Percentiles rank a stretch among this genome's conserved stretches.
These are phyloP conservation scores for Hemistola chrysoprasaria DNA, from an alignment of 2,888 invertebrate species.

Conservation along the genomic window DNA sequence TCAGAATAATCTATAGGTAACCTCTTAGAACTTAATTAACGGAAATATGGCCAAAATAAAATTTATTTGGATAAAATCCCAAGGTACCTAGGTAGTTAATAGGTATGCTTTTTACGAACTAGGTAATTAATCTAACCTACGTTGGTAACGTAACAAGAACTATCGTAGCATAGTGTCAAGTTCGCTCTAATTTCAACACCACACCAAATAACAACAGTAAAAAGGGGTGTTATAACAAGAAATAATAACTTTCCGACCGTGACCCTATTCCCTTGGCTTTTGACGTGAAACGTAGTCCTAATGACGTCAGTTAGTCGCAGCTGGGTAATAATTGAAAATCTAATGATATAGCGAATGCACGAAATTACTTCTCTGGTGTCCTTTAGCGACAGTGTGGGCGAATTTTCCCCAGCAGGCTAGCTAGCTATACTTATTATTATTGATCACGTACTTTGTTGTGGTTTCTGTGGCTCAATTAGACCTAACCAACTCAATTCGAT, in stretches of 20 bases:
- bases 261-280: slow-evolving; percentile 12
- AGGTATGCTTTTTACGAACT: too few species aligned
- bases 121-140: slow-evolving; percentile 8
- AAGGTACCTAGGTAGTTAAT: too few species aligned
- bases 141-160: slow-evolving; percentile 21
- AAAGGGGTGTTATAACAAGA: slow-evolving; percentile 24
- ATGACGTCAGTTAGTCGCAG: slow-evolving; percentile 8
- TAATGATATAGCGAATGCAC: neutral
- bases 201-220: slow-evolving; percentile 17
- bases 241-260: slow-evolving; percentile 19
- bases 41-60: too few species aligned
- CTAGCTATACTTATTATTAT: too few species aligned
- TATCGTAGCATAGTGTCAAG: slow-evolving; percentile 8
- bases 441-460: too few species aligned
- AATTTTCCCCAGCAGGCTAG: too few species aligned
- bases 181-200: slow-evolving; percentile 15
- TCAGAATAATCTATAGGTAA: too few species aligned
- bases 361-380: neutral
- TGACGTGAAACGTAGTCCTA: slow-evolving; percentile 11
- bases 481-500: too few species aligned
- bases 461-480: too few species aligned
- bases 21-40: too few species aligned
- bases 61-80: too few species aligned
- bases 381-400: too few species aligned
- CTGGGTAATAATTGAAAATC: slow-evolving; percentile 16